A percentile compares a stretch with the other conserved stretches of the same genome.
phyloP scores from a whole-genome alignment of 2,797 vertebrate genomes.

The Thunnus albacares region DNA sequence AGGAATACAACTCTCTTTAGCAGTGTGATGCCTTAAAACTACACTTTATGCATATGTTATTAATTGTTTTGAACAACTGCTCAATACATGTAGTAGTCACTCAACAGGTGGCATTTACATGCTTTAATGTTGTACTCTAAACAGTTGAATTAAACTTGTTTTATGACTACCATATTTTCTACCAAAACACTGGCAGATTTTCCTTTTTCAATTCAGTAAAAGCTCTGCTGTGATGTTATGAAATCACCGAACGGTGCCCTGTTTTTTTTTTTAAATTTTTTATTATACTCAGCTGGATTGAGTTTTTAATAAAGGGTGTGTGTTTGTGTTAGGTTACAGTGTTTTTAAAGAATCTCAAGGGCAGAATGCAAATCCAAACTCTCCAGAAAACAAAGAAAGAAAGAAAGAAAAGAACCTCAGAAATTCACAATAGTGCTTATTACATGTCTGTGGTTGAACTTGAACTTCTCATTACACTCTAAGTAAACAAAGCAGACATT shows the following conservation, averaged over 20 bases:
- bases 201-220: background rate
- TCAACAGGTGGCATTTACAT: slow-evolving; percentile 59
- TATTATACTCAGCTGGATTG: slow-evolving; percentile 8
- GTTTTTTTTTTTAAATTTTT: background rate
- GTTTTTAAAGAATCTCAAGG: slow-evolving; percentile 27
- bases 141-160: slow-evolving; percentile 41
- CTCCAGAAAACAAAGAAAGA: slow-evolving; percentile 35
- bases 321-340: slow-evolving; percentile 28
- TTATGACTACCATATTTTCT: slow-evolving; percentile 25
- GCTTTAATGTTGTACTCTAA: slow-evolving; percentile 32
- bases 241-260: slow-evolving; percentile 23
- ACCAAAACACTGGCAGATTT: slow-evolving; percentile 3
- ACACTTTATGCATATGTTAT: background rate
- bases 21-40: slow-evolving; percentile 12
- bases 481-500: slow-evolving; percentile 50
- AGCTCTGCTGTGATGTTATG: slow-evolving; percentile 15
- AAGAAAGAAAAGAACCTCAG: slow-evolving; percentile 8
- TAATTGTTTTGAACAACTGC: slow-evolving; percentile 2
- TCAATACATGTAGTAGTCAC: slow-evolving; percentile 14
- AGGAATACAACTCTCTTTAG: slow-evolving; percentile 19
- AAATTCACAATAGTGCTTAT: slow-evolving; percentile 30
- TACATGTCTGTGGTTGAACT: slow-evolving; percentile 47
- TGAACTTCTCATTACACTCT: slow-evolving; percentile 48
- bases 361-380: slow-evolving; percentile 25
- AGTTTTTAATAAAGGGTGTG: slow-evolving; percentile 14